Evolutionary conservation across 1,140 invertebrate genomes (phyloP), one percentile per base, ranked within the genome.

Genomic region (Apocrypta bakeri): DNA sequence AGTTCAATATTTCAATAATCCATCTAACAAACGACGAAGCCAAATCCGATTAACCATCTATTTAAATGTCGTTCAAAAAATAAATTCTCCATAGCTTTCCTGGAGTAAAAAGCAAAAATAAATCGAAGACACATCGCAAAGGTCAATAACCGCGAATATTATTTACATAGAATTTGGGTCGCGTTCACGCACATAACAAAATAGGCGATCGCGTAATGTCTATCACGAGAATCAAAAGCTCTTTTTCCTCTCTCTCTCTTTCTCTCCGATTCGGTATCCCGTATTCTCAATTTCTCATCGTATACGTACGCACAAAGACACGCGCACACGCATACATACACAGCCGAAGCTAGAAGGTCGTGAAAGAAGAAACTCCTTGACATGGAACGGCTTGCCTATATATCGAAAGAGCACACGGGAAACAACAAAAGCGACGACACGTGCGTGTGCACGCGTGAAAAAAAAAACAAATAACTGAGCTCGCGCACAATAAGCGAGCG

Each of bases 171-270:
- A 84, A 86, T 83, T 84, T 84, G 64, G 72, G 81, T 77, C 79
- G 77, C 84, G 31, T 33, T 66, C 63, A 33, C 76, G 21, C 31
- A 17, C 33, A 21, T 63, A 56, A 73, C 71, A 56, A 72, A 86
- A 27, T 79, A 85, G 84, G 78, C 76, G 82, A 84, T 83, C 83
- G 79, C 61, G 68, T 42, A 84, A 84, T 37, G 9, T 88, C 83
- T 86, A 79, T 83, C 78, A 83, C 75, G 82, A 85, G 85, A 86
- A 86, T 87, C 86, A 72, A 61, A 56, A 56, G 48, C 48, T n/a
- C n/a, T 56, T 56, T 56, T 56, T 17, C 40, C 1, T 42, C 12
- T 42, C 40, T 48, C 27, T 27, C 25, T 2, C 29, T 40, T 0
- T 37, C 29, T 56, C 68, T 4, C 42, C n/a, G n/a, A n/a, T n/a